Percentiles rank a stretch among this genome's conserved stretches.
These are phyloP conservation scores for Drosophila parthenogenetica DNA, from an alignment of 2,888 invertebrate species.

Conservation along the genomic window DNA sequence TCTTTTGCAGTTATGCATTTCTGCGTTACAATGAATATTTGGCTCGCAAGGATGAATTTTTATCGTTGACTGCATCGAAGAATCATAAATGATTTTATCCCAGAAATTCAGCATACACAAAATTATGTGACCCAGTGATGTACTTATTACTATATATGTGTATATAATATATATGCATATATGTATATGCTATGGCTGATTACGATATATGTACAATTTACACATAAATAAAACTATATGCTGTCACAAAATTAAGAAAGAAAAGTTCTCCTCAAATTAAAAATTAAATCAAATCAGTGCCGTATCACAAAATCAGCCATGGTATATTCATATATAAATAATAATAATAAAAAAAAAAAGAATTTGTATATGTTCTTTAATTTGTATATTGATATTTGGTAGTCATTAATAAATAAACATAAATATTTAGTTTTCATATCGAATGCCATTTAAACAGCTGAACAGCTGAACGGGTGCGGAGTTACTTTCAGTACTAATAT, in stretches of 20 bases:
- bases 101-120: slow-evolving; percentile 31
- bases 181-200: slow-evolving; percentile 56
- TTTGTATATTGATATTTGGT: slow-evolving; percentile 79
- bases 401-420: slow-evolving; percentile 73
- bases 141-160: slow-evolving; percentile 58
- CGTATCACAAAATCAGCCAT: slow-evolving; percentile 60
- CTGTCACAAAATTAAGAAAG: slow-evolving; percentile 58
- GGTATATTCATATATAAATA: slow-evolving; percentile 59
- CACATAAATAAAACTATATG: slow-evolving; percentile 36
- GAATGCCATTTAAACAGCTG: neutral
- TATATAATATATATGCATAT: slow-evolving; percentile 35
- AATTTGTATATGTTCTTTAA: slow-evolving; percentile 79
- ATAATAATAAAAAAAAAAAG: slow-evolving; percentile 31
- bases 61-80: slow-evolving; percentile 81
- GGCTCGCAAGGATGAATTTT: slow-evolving; percentile 87
- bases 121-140: slow-evolving; percentile 66
- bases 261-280: slow-evolving; percentile 5
- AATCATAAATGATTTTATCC: slow-evolving; percentile 72
- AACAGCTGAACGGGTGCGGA: neutral
- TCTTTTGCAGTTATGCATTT: slow-evolving; percentile 88
- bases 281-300: slow-evolving; percentile 44
- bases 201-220: slow-evolving; percentile 28
- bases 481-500: too few species aligned
- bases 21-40: slow-evolving; percentile 91
- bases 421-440: slow-evolving; percentile 53